A percentile compares a stretch with the other conserved stretches of the same genome.
Evolutionary conservation across 2,888 invertebrate species (phyloP).

Genomic region (Ryuthela nishihirai): DNA sequence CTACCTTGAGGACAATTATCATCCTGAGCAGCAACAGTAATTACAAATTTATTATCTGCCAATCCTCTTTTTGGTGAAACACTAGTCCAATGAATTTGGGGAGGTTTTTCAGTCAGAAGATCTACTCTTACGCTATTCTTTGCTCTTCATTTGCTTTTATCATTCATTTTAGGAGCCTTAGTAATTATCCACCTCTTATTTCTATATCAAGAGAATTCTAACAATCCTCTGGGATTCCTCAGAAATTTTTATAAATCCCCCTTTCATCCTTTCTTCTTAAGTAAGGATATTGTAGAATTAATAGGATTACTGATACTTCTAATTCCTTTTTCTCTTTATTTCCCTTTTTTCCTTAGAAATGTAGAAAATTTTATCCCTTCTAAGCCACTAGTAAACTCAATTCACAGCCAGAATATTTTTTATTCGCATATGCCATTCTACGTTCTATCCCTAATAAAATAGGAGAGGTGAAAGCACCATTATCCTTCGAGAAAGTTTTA

Average conservation of each 20-base stretch:
- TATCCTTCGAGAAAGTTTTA: no score
- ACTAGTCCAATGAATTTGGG: constrained; percentile 69
- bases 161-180: constrained; percentile 63
- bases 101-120: constrained; percentile 69
- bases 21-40: constrained; percentile 76
- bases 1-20: constrained; percentile 72
- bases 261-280: constrained; percentile 64
- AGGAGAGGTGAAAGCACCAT: constrained; percentile 70
- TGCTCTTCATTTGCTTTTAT: constrained; percentile 67
- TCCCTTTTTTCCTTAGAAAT: constrained; percentile 63
- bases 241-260: constrained; percentile 65
- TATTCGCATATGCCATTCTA: constrained; percentile 76
- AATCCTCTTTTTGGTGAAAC: constrained; percentile 64
- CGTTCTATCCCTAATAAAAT: constrained; percentile 76
- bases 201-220: constrained; percentile 65
- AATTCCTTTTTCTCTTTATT: constrained; percentile 56
- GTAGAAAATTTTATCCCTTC: constrained; percentile 71
- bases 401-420: constrained; percentile 76
- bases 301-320: constrained; percentile 58
- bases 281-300: constrained; percentile 63
- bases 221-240: constrained; percentile 63
- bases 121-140: constrained; percentile 73
- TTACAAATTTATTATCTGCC: constrained; percentile 68
- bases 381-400: constrained; percentile 64
- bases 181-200: constrained; percentile 63